These are phyloP conservation scores for Pedionomus torquatus DNA, from an alignment of 2,113 vertebrate genomes.

Conservation along the genomic window DNA sequence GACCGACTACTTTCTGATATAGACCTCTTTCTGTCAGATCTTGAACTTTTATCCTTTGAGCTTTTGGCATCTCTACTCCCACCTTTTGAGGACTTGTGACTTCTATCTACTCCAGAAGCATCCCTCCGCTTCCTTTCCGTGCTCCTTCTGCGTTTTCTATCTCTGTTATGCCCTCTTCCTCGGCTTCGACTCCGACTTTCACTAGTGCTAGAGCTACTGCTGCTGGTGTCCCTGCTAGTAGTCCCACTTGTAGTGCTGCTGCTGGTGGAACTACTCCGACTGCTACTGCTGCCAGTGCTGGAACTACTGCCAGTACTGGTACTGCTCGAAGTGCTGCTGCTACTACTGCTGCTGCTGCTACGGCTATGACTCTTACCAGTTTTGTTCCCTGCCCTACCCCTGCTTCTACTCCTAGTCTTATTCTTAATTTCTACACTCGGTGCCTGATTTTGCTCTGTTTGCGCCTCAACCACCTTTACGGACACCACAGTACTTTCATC, in stretches of 20 bases:
- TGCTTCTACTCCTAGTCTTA: conserved; percentile 79
- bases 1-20: conserved; percentile 88
- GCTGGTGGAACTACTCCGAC: conserved; percentile 85
- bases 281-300: conserved; percentile 84
- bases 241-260: conserved; percentile 83
- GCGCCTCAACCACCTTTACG: conserved; percentile 67
- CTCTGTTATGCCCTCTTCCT: conserved; percentile 78
- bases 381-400: conserved; percentile 80
- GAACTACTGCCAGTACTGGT: conserved; percentile 80
- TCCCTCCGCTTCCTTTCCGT: conserved; percentile 84
- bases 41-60: conserved; percentile 88
- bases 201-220: conserved; percentile 85
- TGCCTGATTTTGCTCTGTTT: conserved; percentile 66
- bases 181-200: conserved; percentile 84
- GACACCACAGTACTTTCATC: conserved; percentile 65
- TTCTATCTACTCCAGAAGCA: conserved; percentile 80
- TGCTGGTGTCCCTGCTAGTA: conserved; percentile 87
- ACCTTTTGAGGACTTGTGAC: conserved; percentile 87
- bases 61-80: conserved; percentile 86
- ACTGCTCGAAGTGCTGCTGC: conserved; percentile 78
- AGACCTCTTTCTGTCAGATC: conserved; percentile 88
- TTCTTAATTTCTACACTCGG: conserved; percentile 56
- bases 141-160: conserved; percentile 86
- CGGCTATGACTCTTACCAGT: conserved; percentile 77
- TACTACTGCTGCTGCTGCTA: conserved; percentile 81